Evolutionary conservation across 2,113 vertebrate species (phyloP).

Genomic region (Isichthys henryi): DNA sequence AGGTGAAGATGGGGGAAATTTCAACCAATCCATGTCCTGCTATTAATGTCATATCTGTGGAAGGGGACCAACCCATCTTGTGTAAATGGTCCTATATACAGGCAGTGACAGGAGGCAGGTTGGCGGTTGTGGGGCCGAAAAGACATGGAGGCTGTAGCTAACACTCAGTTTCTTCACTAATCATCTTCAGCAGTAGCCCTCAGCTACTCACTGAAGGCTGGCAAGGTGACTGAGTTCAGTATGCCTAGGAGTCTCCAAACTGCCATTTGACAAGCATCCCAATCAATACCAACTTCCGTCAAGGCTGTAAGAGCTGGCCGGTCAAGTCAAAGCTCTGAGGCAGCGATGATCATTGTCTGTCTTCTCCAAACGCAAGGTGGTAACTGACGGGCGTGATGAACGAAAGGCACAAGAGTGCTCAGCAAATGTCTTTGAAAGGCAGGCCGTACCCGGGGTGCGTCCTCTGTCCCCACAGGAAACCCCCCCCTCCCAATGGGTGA

Average conservation of each 20-base stretch:
- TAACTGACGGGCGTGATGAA: not conserved
- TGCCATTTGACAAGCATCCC: not conserved
- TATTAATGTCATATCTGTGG: not conserved
- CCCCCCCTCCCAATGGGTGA: not conserved
- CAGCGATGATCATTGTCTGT: not conserved
- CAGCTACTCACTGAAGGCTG: not conserved
- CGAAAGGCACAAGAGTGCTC: not conserved
- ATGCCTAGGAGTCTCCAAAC: not conserved
- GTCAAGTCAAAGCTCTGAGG: not conserved
- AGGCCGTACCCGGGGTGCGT: too few species aligned
- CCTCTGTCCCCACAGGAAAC: not conserved
- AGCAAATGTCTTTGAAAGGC: not conserved
- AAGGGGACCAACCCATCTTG: not conserved
- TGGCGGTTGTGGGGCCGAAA: not conserved
- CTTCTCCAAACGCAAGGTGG: not conserved
- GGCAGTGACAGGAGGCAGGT: not conserved
- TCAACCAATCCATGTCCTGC: not conserved
- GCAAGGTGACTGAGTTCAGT: not conserved
- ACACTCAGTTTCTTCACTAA: not conserved
- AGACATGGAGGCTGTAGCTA: not conserved
- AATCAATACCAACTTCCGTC: not conserved
- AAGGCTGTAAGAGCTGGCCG: not conserved
- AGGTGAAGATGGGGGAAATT: not conserved
- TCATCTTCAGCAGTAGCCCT: not conserved
- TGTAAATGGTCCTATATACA: not conserved